A percentile compares a stretch with the other conserved stretches of the same genome.
Evolutionary conservation across 2,888 invertebrate genomes (phyloP).

Genomic region (Hypena proboscidalis): DNA sequence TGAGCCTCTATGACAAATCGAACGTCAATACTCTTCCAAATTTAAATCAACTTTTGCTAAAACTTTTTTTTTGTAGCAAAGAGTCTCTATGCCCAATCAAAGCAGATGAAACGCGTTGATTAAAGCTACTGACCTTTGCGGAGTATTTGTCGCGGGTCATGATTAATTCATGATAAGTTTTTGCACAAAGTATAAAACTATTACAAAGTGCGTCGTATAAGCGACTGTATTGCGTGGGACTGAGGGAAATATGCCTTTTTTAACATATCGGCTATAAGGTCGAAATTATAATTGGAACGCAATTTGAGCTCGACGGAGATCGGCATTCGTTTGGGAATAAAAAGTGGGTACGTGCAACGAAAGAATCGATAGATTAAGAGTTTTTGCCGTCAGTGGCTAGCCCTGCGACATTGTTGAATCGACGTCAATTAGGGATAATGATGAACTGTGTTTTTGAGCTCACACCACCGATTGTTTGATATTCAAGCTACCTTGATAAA

Average conservation of each 20-base stretch:
- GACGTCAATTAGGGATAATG: constrained; percentile 82
- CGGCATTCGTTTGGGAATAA: constrained; percentile 72
- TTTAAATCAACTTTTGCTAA: constrained; percentile 3
- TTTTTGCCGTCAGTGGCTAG: constrained; percentile 76
- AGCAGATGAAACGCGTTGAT: constrained; percentile 70
- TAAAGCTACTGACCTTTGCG: constrained; percentile 78
- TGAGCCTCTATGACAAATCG: constrained; percentile 48
- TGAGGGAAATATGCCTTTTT: constrained; percentile 39
- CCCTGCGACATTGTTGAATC: constrained; percentile 70
- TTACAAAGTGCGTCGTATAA: constrained; percentile 45
- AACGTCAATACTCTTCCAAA: constrained; percentile 25
- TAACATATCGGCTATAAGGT: constrained; percentile 56
- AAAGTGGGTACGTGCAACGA: constrained; percentile 72
- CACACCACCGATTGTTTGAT: constrained; percentile 56
- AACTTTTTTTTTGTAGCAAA: constrained; percentile 5
- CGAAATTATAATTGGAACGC: constrained; percentile 74
- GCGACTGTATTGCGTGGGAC: constrained; percentile 42
- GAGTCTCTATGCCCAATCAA: constrained; percentile 55
- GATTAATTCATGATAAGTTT: constrained; percentile 78
- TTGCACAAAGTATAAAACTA: constrained; percentile 65
- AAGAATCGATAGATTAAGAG: constrained; percentile 78
- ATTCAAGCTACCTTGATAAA: constrained; percentile 51
- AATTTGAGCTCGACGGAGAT: constrained; percentile 62
- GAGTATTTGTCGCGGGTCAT: constrained; percentile 79
- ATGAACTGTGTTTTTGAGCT: constrained; percentile 69